Percentiles rank a stretch among this genome's conserved stretches.
Conservation (phyloP, 64 coral and sea anemone genomes). For the Actinia tenebrosa region DNA sequence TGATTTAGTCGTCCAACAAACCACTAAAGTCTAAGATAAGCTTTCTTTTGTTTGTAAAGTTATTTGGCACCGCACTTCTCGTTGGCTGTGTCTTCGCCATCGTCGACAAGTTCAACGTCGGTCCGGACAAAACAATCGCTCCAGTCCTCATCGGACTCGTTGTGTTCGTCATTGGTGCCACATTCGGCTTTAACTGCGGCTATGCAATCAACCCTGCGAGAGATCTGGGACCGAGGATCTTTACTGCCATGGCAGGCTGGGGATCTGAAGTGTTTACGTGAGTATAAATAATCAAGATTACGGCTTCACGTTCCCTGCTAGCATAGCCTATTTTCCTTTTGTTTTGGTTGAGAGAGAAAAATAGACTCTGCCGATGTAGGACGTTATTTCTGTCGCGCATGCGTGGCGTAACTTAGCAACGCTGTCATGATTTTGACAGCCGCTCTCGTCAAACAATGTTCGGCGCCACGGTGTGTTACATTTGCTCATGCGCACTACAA, state of each 20-base stretch:
- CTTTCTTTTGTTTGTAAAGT: background rate
- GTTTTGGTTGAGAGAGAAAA: no score
- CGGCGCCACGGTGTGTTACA: no score
- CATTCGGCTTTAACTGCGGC: conserved; percentile 55
- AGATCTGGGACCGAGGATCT: conserved; percentile 51
- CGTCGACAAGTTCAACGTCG: conserved; percentile 39
- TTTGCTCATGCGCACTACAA: no score
- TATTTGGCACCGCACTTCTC: conserved; percentile 49
- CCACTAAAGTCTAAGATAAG: no score
- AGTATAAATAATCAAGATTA: background rate
- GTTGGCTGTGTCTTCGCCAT: conserved; percentile 55
- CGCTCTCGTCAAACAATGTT: no score
- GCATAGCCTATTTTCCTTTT: no score
- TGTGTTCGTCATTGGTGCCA: conserved; percentile 55
- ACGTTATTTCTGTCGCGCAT: no score
- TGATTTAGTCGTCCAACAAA: no score
- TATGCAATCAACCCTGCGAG: conserved; percentile 66
- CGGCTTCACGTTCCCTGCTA: no score
- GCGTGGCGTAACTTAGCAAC: no score
- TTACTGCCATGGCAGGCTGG: conserved; percentile 60
- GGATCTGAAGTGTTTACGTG: conserved; percentile 48
- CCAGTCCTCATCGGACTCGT: conserved; percentile 50
- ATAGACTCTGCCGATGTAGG: no score
- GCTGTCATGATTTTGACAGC: no score
- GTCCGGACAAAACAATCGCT: conserved; percentile 24